These are phyloP conservation scores for Porites evermanni DNA, from an alignment of 92 coral and sea anemone species.

Conservation along the genomic window DNA sequence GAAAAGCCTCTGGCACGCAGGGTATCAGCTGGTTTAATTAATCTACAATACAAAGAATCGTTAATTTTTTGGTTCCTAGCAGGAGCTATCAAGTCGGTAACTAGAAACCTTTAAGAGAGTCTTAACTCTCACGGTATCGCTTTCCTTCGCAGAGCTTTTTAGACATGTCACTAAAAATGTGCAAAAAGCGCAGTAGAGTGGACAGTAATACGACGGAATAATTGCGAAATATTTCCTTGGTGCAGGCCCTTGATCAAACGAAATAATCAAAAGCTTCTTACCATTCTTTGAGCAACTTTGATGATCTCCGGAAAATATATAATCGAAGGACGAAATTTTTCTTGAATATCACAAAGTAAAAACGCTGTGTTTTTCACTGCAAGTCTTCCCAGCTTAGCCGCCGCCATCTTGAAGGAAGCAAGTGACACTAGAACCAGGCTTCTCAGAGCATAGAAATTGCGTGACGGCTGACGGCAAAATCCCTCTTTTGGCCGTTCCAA, in stretches of 20 bases:
- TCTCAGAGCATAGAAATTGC: background rate
- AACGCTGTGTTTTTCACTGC: conserved; percentile 89
- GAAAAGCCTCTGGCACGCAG: no score
- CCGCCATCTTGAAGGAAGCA: conserved; percentile 83
- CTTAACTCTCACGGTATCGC: no score
- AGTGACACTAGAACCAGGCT: conserved; percentile 31
- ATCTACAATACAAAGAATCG: no score
- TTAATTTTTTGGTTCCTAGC: no score
- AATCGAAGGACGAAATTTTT: conserved; percentile 94
- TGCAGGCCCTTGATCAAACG: background rate
- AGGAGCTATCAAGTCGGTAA: no score
- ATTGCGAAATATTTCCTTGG: background rate
- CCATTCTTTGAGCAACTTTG: conserved; percentile 98
- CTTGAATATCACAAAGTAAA: conserved; percentile 97
- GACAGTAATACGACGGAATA: background rate
- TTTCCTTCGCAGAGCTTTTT: no score
- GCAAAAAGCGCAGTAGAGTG: no score
- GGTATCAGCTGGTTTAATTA: no score
- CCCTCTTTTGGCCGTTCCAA: background rate
- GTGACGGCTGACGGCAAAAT: background rate
- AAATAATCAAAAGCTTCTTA: conserved; percentile 42
- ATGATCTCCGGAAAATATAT: conserved; percentile 96
- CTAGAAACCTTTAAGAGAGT: no score
- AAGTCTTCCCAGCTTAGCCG: conserved; percentile 88
- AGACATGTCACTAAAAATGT: no score